phyloP scores from a whole-genome alignment of 2,113 vertebrate genomes.

The Heterotilapia buettikoferi region DNA sequence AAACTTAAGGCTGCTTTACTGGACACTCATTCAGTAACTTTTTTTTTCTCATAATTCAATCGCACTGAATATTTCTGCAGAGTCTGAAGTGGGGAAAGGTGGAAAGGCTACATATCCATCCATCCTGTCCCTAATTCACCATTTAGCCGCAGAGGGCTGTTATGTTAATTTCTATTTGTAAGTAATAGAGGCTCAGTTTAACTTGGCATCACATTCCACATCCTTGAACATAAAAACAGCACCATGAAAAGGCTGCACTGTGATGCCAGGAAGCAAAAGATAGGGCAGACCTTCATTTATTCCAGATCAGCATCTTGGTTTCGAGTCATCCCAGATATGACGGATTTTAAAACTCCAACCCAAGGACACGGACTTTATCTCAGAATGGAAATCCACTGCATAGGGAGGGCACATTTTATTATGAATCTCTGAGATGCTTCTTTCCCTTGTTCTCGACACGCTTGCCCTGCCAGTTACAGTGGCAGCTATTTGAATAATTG shows the following conservation, averaged over 20 bases:
- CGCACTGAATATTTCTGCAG: not conserved
- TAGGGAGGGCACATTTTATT: constrained; percentile 22
- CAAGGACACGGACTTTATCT: constrained; percentile 11
- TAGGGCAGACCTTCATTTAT: not conserved
- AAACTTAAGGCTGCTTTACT: not conserved
- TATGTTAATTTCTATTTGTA: not conserved
- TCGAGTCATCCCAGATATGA: constrained; percentile 19
- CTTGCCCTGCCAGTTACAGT: constrained; percentile 43
- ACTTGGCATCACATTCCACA: not conserved
- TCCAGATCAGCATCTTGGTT: constrained; percentile 5
- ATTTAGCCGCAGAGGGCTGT: not conserved
- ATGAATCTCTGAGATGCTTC: constrained; percentile 27
- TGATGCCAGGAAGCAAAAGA: not conserved
- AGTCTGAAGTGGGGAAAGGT: not conserved
- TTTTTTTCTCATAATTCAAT: not conserved
- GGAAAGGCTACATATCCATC: not conserved
- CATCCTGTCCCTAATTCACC: not conserved
- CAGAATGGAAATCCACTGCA: not conserved
- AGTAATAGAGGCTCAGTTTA: not conserved
- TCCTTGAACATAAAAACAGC: not conserved
- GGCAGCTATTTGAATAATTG: constrained; percentile 65
- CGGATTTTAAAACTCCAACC: not conserved
- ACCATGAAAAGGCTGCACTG: not conserved
- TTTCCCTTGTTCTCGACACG: constrained; percentile 43
- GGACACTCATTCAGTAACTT: not conserved